phyloP scores from a whole-genome alignment of 2,797 vertebrate genomes.

The Eulemur coronatus region DNA sequence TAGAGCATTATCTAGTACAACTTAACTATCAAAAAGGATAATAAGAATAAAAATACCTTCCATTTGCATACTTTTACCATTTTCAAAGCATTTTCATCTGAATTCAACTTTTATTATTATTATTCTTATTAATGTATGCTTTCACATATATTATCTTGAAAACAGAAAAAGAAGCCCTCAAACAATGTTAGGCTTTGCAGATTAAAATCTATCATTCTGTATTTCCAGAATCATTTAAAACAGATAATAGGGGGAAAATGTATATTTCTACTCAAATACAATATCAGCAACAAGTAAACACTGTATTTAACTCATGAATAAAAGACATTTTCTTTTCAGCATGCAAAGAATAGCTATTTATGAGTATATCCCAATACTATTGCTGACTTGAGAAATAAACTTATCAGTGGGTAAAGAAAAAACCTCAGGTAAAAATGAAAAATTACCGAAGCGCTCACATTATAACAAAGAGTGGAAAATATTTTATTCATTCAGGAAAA shows the following conservation, averaged over 20 bases:
- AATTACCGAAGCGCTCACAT: conserved; percentile 22
- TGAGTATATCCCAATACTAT: conserved; percentile 46
- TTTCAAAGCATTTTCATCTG: conserved; percentile 39
- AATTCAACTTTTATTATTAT: conserved; percentile 11
- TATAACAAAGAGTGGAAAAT: conserved; percentile 33
- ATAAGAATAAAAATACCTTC: neutral
- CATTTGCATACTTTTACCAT: neutral
- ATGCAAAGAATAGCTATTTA: conserved; percentile 49
- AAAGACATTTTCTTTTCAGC: conserved; percentile 47
- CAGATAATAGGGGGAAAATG: conserved; percentile 10
- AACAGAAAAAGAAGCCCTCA: neutral
- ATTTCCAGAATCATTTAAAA: conserved; percentile 33
- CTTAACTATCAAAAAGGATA: neutral
- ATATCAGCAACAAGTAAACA: conserved; percentile 32
- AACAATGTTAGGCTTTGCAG: neutral
- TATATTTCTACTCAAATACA: neutral
- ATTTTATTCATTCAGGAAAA: conserved; percentile 53
- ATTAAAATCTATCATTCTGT: conserved; percentile 40
- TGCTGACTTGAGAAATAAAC: conserved; percentile 52
- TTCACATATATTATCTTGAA: neutral
- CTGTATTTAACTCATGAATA: conserved; percentile 51
- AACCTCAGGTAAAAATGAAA: neutral
- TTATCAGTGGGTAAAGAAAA: conserved; percentile 19
- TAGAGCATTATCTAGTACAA: neutral
- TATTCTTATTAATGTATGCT: neutral